Evolutionary conservation across 2,888 invertebrate species (phyloP).

Genomic region (Limnephilus marmoratus): DNA sequence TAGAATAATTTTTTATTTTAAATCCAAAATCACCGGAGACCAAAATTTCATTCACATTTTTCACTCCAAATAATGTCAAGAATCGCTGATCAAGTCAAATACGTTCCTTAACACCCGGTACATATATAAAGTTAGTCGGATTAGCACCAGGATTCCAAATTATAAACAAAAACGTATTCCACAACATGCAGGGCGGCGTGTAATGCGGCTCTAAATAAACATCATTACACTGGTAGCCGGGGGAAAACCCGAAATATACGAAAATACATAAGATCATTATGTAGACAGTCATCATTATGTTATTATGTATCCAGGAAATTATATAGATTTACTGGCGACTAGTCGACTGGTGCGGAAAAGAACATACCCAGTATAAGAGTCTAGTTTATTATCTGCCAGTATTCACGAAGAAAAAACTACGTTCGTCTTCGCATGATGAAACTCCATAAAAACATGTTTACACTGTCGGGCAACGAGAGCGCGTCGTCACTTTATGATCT

Average conservation of each 20-base stretch:
- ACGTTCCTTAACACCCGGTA: too few species aligned
- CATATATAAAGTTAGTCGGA: too few species aligned
- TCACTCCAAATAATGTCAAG: too few species aligned
- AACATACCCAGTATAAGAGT: background rate
- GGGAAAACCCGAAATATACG: background rate
- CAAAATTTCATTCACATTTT: too few species aligned
- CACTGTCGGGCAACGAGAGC: background rate
- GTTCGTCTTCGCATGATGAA: background rate
- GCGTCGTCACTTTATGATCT: background rate
- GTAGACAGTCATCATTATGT: background rate
- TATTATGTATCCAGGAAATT: background rate
- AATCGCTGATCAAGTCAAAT: too few species aligned
- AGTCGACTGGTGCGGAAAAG: background rate
- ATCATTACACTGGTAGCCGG: background rate
- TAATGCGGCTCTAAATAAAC: background rate
- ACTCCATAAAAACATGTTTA: background rate
- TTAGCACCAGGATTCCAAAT: background rate
- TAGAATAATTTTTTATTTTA: too few species aligned
- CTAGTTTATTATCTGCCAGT: background rate
- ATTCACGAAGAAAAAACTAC: background rate
- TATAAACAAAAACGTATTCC: background rate
- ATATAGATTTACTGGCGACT: background rate
- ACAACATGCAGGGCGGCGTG: background rate
- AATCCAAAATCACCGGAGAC: too few species aligned
- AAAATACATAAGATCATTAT: background rate